Base-by-base conservation (phyloP, 2,113 vertebrate species). In the Meleagris gallopavo region DNA sequence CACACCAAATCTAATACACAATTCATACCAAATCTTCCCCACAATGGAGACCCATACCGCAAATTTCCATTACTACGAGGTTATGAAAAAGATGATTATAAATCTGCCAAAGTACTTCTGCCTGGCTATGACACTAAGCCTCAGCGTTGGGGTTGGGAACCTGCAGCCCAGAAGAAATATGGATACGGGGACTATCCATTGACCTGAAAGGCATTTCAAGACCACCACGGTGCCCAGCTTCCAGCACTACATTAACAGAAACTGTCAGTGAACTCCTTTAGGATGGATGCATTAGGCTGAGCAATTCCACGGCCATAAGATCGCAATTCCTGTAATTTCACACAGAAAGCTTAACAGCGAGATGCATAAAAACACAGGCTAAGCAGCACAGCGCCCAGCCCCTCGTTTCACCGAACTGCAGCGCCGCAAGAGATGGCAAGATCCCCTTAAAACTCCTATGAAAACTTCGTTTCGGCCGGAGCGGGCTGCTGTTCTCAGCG, bases 321-420 rank as follows among this genome's bases (percentile, higher is more conserved):
- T 0, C 21, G 7, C 55, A 48, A 6, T 21, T 41, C 32, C 20
- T 29, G n/a, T n/a, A n/a, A n/a, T n/a, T n/a, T 90, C 24, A 57
- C 58, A 36, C 52, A 40, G 77, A 81, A 67, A 93, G 54, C 58
- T 36, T 4, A 60, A 32, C 36, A 6, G 10, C 4, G 54, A 83
- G 36, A 38, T 2, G 13, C 61, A 18, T 8, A 32, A 57, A 73
- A 79, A 18, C 52, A 12, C 12, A 0, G 13, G 2, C 14, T 3
- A 10, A 34, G 25, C 50, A 58, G 32, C 45, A 8, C 0, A 17
- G 34, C 18, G 34, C 36, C 70, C 1, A 14, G 54, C 2, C 34
- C 38, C 50, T 25, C 13, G 8, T 18, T 17, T 10, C 20, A 8
- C 8, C 60, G 14, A 78, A 13, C 65, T 9, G 43, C 60, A 8